Evolutionary conservation across 2,113 vertebrate genomes (phyloP).

Genomic region (Pica pica): DNA sequence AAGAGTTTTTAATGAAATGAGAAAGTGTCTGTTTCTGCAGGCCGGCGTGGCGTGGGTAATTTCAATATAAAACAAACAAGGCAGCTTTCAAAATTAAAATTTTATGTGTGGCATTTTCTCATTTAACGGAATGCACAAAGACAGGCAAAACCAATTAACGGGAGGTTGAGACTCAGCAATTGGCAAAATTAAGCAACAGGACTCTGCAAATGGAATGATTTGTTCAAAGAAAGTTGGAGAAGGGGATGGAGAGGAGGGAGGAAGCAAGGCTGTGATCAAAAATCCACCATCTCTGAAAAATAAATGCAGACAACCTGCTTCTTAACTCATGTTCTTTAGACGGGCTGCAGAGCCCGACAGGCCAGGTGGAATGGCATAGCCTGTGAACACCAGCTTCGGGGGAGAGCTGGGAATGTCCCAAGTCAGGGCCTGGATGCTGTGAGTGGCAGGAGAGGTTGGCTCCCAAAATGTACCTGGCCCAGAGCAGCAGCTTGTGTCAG

Average conservation of each 20-base stretch:
- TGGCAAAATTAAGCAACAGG: constrained; percentile 67
- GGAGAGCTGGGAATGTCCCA: not conserved
- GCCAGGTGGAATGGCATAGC: not conserved
- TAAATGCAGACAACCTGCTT: not conserved
- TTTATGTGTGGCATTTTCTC: constrained; percentile 72
- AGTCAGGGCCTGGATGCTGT: not conserved
- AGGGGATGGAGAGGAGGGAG: not conserved
- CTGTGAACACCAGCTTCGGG: rapidly evolving
- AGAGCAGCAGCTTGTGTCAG: not conserved
- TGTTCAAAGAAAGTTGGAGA: not conserved
- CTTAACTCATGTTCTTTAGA: not conserved
- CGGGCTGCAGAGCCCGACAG: not conserved
- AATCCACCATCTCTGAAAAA: not conserved
- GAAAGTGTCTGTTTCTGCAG: constrained; percentile 70
- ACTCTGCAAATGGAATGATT: constrained; percentile 27
- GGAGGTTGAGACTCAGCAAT: constrained; percentile 60
- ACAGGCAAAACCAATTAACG: constrained; percentile 77
- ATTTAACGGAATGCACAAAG: constrained; percentile 71
- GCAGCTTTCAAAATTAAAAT: constrained; percentile 75
- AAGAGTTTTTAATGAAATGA: constrained; percentile 75
- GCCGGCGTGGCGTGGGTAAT: constrained; percentile 53
- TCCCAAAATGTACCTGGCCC: not conserved
- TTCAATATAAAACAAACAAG: constrained; percentile 80
- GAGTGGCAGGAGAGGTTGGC: not conserved
- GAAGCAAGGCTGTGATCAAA: not conserved